Percentiles rank a stretch among this genome's conserved stretches.
Evolutionary conservation across 2,113 vertebrate genomes (phyloP).

Genomic region (Corythoichthys haematopterus): DNA sequence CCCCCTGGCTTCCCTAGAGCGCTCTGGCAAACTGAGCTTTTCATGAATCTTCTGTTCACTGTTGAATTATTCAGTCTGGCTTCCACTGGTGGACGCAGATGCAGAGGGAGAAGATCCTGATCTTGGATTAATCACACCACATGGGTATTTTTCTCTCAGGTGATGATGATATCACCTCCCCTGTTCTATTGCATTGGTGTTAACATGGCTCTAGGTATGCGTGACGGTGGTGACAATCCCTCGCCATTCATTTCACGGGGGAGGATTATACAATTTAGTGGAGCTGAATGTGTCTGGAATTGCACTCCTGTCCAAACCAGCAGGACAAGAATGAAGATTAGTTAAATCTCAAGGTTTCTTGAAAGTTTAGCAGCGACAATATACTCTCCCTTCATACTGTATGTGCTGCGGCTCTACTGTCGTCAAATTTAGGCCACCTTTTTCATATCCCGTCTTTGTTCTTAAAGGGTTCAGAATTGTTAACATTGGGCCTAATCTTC

Average conservation of each 20-base stretch:
- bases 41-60: conserved; percentile 46
- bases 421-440: conserved; percentile 23
- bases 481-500: no score
- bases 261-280: conserved; percentile 25
- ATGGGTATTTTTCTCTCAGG: conserved; percentile 1
- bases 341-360: conserved; percentile 50
- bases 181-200: conserved; percentile 6
- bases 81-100: conserved; percentile 17
- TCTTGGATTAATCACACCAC: conserved; percentile 13
- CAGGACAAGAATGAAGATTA: conserved; percentile 51
- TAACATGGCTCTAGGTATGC: conserved; percentile 3
- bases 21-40: conserved; percentile 36
- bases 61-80: conserved; percentile 58
- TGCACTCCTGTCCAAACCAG: conserved; percentile 24
- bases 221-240: conserved; percentile 25
- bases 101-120: conserved; percentile 3
- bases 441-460: conserved; percentile 1
- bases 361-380: conserved; percentile 20
- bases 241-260: conserved; percentile 6
- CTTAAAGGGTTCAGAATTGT: no score
- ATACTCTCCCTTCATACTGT: conserved; percentile 27
- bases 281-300: background rate
- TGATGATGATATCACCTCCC: background rate
- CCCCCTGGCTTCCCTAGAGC: conserved; percentile 8
- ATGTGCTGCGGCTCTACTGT: conserved; percentile 12